phyloP scores from a whole-genome alignment of 2,113 vertebrate species.

The Charadrius vociferus region DNA sequence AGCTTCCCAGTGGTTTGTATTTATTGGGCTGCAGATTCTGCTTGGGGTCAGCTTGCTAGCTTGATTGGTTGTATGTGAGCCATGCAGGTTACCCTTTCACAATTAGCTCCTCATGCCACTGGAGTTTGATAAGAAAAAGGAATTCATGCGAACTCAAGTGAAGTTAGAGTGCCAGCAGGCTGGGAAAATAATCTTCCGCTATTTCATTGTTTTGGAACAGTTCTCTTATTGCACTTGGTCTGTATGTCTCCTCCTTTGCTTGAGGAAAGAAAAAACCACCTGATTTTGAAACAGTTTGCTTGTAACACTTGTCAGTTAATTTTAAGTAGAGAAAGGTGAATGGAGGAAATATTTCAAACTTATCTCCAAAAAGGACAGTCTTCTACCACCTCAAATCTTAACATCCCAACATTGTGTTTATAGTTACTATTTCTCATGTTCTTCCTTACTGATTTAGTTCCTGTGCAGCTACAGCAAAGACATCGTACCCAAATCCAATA shows the following conservation, averaged over 20 bases:
- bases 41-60: slow-evolving; percentile 73
- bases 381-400: slow-evolving; percentile 40
- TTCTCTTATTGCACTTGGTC: slow-evolving; percentile 81
- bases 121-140: slow-evolving; percentile 75
- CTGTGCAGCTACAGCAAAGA: slow-evolving; percentile 75
- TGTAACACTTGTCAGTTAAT: slow-evolving; percentile 33
- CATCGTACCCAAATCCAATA: slow-evolving; percentile 76
- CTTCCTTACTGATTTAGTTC: slow-evolving; percentile 62
- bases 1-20: not conserved
- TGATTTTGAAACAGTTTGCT: slow-evolving; percentile 56
- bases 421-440: slow-evolving; percentile 12
- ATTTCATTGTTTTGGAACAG: slow-evolving; percentile 58
- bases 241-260: slow-evolving; percentile 66
- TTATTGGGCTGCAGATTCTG: slow-evolving; percentile 61
- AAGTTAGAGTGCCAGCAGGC: slow-evolving; percentile 71
- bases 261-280: slow-evolving; percentile 62
- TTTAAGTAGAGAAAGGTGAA: slow-evolving; percentile 62
- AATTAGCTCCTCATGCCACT: slow-evolving; percentile 89
- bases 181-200: slow-evolving; percentile 58
- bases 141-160: slow-evolving; percentile 79
- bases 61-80: slow-evolving; percentile 78
- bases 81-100: slow-evolving; percentile 90
- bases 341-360: slow-evolving; percentile 63
- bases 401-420: not conserved
- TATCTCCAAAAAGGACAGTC: slow-evolving; percentile 64